Base-by-base conservation (phyloP, 2,797 vertebrate genomes). In the Pangasius djambal region DNA sequence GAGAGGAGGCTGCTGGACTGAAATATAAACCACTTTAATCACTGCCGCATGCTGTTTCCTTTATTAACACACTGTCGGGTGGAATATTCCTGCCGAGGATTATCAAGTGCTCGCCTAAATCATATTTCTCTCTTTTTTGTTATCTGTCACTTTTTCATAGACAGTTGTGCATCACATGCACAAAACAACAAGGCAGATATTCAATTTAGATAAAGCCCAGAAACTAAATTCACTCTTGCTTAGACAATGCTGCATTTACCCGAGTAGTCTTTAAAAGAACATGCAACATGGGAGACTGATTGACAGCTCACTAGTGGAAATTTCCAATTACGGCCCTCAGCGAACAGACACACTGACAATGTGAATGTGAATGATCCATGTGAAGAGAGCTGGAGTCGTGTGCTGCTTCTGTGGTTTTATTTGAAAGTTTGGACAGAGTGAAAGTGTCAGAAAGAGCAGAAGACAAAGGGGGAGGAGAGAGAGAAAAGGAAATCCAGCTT, bases 201-300 rank as follows among this genome's bases (percentile, higher is more conserved):
- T 97, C 95, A 96, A 97, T 96, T 96, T 95, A 96, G 96, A 96
- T 96, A 96, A 95, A 94, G 94, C 93, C 93, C 93, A 92, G 90
- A 93, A 94, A 93, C 94, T 92, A 74, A 94, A 94, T 93, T 89
- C 92, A 94, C 92, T 95, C 91, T 89, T 93, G 94, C 92, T 90
- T 93, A 96, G 94, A 96, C 94, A 96, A 95, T 94, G 93, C 94
- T 94, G 94, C 91, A 94, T 95, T 96, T 95, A 93, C 93, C 93
- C 91, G 88, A 72, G 95, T 92, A 93, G 94, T 95, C 94, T 94
- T 95, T 94, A 93, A 95, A 92, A 94, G 93, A 96, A 95, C 95
- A 95, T 95, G 94, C 91, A 40, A 92, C 92, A 95, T 93, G 93
- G 95, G 93, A 94, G 91, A 95, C 92, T 92, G 92, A 93, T 93